These are phyloP conservation scores for Neosilurus hyrtlii DNA, from an alignment of 2,797 vertebrate genomes.

Conservation along the genomic window DNA sequence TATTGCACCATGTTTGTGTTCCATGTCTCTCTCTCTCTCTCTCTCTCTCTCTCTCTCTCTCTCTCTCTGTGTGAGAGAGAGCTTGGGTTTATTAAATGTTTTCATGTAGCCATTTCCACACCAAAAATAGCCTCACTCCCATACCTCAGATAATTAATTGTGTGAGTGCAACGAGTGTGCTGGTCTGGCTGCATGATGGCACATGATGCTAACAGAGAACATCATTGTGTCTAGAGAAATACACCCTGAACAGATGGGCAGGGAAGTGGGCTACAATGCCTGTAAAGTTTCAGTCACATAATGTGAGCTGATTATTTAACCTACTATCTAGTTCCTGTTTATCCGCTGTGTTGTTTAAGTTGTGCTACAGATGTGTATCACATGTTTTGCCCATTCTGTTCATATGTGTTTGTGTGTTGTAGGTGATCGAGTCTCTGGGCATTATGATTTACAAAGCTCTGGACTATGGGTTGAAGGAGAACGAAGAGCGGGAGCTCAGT, in stretches of 20 bases:
- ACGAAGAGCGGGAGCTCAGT: constrained; percentile 92
- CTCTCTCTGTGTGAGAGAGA: not conserved
- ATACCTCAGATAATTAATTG: constrained; percentile 12
- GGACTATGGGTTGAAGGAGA: constrained; percentile 96
- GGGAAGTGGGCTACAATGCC: no score
- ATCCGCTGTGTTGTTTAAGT: not conserved
- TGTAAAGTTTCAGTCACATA: not conserved
- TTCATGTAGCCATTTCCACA: not conserved
- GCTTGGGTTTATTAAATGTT: not conserved
- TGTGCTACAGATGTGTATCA: not conserved
- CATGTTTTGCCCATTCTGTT: not conserved
- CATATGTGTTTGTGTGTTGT: constrained; percentile 31
- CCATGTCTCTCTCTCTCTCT: not conserved
- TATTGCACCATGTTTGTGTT: not conserved
- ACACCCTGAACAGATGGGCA: not conserved
- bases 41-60: not conserved
- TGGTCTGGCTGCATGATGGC: constrained; percentile 23
- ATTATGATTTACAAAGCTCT: constrained; percentile 98
- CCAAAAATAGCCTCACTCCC: constrained; percentile 6
- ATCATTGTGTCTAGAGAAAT: constrained; percentile 31
- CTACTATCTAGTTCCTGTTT: not conserved
- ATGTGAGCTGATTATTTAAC: constrained; percentile 1
- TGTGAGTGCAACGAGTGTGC: not conserved
- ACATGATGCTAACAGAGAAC: constrained; percentile 31
- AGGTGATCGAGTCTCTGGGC: constrained; percentile 94